Evolutionary conservation across 2,888 invertebrate species (phyloP).

Genomic region (Epinotia ramella): DNA sequence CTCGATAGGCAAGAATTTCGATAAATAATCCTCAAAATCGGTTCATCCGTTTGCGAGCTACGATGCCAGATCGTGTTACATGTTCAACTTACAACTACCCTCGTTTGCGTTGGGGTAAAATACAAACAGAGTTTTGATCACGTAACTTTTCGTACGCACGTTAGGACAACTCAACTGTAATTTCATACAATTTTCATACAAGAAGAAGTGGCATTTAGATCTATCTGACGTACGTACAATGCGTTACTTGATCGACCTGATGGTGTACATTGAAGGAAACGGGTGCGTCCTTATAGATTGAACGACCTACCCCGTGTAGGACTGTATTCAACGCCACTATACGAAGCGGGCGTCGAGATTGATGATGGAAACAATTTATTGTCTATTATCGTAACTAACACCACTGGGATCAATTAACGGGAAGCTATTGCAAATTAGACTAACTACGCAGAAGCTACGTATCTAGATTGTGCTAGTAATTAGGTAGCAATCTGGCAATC

Average conservation of each 20-base stretch:
- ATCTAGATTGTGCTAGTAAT: slow-evolving; percentile 65
- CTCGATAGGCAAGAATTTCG: no score
- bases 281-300: neutral
- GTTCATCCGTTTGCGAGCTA: no score
- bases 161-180: no score
- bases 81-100: no score
- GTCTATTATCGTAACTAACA: slow-evolving; percentile 81
- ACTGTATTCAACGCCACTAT: neutral
- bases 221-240: no score
- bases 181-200: no score
- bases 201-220: no score
- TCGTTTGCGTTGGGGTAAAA: neutral
- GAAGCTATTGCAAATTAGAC: slow-evolving; percentile 82
- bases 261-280: no score
- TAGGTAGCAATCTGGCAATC: slow-evolving; percentile 55
- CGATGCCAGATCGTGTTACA: no score
- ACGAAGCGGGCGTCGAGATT: slow-evolving; percentile 70
- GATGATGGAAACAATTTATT: slow-evolving; percentile 81
- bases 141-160: no score
- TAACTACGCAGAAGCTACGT: slow-evolving; percentile 67
- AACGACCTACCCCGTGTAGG: neutral
- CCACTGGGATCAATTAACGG: slow-evolving; percentile 81
- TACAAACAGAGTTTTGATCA: neutral
- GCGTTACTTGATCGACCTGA: no score
- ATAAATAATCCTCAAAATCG: no score